phyloP scores from a whole-genome alignment of 2,888 invertebrate species.

The Vandiemenella viatica region DNA sequence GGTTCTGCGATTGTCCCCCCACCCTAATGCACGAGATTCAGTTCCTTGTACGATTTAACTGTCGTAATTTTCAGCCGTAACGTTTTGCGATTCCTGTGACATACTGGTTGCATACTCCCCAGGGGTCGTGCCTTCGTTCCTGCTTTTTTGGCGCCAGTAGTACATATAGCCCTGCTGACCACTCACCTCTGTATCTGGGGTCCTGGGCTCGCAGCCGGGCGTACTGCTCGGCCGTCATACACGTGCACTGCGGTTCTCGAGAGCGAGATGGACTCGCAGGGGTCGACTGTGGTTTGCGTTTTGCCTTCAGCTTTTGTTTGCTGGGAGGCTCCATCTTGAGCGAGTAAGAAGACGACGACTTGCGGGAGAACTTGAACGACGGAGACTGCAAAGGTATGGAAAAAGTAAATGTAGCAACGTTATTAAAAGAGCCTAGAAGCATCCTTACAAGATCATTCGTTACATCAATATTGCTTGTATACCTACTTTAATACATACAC shows the following conservation, averaged over 20 bases:
- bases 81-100: no score
- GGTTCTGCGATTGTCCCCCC: no score
- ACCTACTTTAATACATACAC: background rate
- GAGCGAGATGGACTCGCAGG: slow-evolving; percentile 82
- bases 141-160: background rate
- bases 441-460: no score
- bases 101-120: no score
- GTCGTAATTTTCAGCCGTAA: no score
- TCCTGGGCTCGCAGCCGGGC: slow-evolving; percentile 71
- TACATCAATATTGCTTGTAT: no score
- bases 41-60: no score
- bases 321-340: slow-evolving; percentile 78
- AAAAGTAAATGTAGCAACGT: background rate
- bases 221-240: slow-evolving; percentile 88
- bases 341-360: slow-evolving; percentile 93
- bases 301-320: slow-evolving; percentile 40
- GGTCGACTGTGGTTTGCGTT: slow-evolving; percentile 82
- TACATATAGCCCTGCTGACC: background rate
- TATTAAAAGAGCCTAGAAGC: no score
- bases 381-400: slow-evolving; percentile 86
- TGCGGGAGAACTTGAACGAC: slow-evolving; percentile 93
- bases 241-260: slow-evolving; percentile 84
- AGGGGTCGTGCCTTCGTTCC: no score
- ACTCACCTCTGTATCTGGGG: slow-evolving; percentile 53
- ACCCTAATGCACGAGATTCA: no score